Evolutionary conservation across 2,113 vertebrate genomes (phyloP).

Genomic region (Cebus imitator): DNA sequence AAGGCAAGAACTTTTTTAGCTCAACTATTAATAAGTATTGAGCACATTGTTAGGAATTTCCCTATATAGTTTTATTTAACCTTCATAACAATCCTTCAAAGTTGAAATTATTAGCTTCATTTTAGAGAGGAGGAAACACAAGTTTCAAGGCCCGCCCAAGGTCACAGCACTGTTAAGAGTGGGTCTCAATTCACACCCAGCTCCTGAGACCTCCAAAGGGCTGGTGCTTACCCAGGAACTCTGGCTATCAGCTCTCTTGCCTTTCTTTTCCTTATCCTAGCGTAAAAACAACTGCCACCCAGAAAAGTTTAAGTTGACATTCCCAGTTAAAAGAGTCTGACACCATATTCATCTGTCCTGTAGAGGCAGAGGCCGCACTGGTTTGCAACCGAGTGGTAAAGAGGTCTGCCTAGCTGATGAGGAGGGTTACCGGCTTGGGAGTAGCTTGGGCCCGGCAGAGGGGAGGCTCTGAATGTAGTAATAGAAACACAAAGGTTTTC

Average conservation of each 20-base stretch:
- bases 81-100: neutral
- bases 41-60: neutral
- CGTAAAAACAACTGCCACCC: neutral
- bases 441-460: neutral
- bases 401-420: neutral
- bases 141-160: neutral
- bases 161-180: neutral
- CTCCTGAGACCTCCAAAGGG: neutral
- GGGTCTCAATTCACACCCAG: neutral
- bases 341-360: neutral
- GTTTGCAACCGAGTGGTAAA: neutral
- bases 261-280: neutral
- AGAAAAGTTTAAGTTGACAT: neutral
- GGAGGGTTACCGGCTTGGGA: neutral
- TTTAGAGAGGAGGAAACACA: neutral
- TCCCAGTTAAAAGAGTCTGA: neutral
- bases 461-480: neutral
- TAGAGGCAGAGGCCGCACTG: neutral
- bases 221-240: neutral
- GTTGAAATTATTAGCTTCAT: neutral
- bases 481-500: conserved; percentile 25
- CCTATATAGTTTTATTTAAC: conserved; percentile 22
- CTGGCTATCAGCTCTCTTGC: neutral
- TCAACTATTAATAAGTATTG: neutral
- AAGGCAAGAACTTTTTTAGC: neutral